Base-by-base conservation (phyloP, 1,140 invertebrate genomes). In the Drosophila aff. region DNA sequence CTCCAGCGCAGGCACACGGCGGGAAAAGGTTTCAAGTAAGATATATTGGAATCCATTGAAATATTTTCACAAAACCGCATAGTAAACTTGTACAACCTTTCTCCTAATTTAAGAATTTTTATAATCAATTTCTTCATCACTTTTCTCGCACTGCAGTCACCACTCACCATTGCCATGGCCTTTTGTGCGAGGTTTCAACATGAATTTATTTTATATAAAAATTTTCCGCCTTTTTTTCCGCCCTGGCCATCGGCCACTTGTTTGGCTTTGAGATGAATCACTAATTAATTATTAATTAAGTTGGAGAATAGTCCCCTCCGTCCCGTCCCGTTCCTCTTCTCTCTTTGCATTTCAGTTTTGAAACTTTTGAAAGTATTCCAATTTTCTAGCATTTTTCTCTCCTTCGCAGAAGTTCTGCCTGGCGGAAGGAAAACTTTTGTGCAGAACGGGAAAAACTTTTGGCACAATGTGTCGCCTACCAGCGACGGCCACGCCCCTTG, bases 241-340 rank as follows among this genome's bases (percentile, higher is more conserved):
- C 31, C 44, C 44, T 49, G 52, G 50, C 33, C 71, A 60, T 59
- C 28, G 23, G 71, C 79, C 82, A 90, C 75, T 90, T 89, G 63
- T 73, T 82, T 79, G 85, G 85, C 85, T 89, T 84, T 86, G 38
- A 61, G 75, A 75, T 69, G 82, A 78, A 79, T 78, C 71, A 77
- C 85, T 89, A 89, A 89, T 89, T 89, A 89, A 90, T 90, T 76
- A 89, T 89, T 89, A 89, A 89, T 89, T 90, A 89, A 82, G 85
- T 81, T 85, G 69, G 69, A 79, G 65, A 85, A 82, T 79, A 71
- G 67, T 68, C 63, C 74, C 55, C 67, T 44, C 31, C 28, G 0
- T 0, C 46, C 9, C 8, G 1, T 0, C 41, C 9, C 8, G 11
- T 13, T 36, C 58, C 21, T 15, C 62, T 21, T 47, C 21, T 18